Base-by-base conservation (phyloP, 2,113 vertebrate genomes). In the Okapia johnstoni region DNA sequence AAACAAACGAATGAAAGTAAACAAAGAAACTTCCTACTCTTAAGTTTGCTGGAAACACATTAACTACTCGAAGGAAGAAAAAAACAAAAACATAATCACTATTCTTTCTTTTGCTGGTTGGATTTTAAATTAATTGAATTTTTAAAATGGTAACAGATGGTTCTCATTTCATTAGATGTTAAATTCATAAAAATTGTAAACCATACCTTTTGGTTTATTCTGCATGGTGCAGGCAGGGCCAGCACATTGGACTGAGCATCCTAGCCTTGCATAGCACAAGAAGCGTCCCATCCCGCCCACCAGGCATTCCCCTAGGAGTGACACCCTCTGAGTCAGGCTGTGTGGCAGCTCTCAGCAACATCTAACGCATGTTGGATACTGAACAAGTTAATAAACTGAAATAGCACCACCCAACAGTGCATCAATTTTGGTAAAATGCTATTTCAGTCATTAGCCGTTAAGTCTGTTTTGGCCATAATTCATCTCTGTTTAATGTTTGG, bases 121-220 rank as follows among this genome's bases (percentile, higher is more conserved):
- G 80, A 96, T 97, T 98, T 98, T 91, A 98, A 98, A 95, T 96
- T 96, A 84, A 96, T 96, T 97, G 91, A 94, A 60, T 89, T 96
- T 96, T 96, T 63, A 1, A 97, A 96, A 93, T 94, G 73, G 86
- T 95, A 96, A 94, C 97, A 98, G 96, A 98, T 97, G 94, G 95
- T 89, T 98, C 88, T 97, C 93, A 87, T 94, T 91, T 96, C 97
- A 97, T 97, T 95, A 96, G 81, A 96, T 87, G 95, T 97, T 94
- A 97, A 93, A 94, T 97, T 97, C 83, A 76, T 95, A 93, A 94
- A 89, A 96, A 80, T 66, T 61, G 55, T 61, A 79, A 96, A 28
- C 94, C 61, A 33, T 94, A 96, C 92, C 83, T 97, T 97, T 95
- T 83, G 60, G 55, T 13, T 93, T 80, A n/a, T 84, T 94, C 63